Conservation (phyloP, 2,888 invertebrate species). For the Phrixothrix hirtus region DNA sequence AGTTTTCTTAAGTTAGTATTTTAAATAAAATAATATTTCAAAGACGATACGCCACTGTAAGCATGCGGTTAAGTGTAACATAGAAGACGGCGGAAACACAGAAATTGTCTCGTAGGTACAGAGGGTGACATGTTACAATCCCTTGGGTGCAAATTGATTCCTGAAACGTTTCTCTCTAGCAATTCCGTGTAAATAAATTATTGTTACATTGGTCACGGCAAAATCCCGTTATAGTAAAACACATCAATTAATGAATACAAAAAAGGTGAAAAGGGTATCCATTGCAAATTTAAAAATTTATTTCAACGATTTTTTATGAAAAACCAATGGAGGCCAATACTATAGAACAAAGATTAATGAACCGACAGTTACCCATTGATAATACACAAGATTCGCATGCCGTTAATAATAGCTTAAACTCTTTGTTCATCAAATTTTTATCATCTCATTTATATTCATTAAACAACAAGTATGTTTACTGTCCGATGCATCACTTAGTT, state of each 20-base stretch:
- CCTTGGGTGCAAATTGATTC: constrained; percentile 44
- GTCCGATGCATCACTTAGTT: constrained; percentile 11
- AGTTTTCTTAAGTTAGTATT: too few species aligned
- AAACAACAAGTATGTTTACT: constrained; percentile 9
- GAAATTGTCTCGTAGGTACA: constrained; percentile 30
- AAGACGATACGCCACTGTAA: constrained; percentile 18
- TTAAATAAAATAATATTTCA: neutral
- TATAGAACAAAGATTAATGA: constrained; percentile 28
- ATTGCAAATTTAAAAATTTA: constrained; percentile 22
- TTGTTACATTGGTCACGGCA: constrained; percentile 22
- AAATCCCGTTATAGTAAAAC: constrained; percentile 8
- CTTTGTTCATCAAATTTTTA: constrained; percentile 20
- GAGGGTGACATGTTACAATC: constrained; percentile 39
- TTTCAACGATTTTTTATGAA: too few species aligned
- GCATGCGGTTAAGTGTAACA: constrained; percentile 20
- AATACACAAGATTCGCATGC: constrained; percentile 22
- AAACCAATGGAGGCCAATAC: constrained; percentile 16
- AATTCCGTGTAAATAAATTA: constrained; percentile 41
- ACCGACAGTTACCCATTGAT: constrained; percentile 9
- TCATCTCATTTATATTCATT: constrained; percentile 17
- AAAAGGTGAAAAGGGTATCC: constrained; percentile 9
- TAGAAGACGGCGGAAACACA: constrained; percentile 12
- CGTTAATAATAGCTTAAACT: constrained; percentile 18
- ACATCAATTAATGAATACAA: constrained; percentile 18
- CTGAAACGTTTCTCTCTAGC: constrained; percentile 36